Evolutionary conservation across 2,113 vertebrate genomes (phyloP).

Genomic region (Lophius piscatorius): DNA sequence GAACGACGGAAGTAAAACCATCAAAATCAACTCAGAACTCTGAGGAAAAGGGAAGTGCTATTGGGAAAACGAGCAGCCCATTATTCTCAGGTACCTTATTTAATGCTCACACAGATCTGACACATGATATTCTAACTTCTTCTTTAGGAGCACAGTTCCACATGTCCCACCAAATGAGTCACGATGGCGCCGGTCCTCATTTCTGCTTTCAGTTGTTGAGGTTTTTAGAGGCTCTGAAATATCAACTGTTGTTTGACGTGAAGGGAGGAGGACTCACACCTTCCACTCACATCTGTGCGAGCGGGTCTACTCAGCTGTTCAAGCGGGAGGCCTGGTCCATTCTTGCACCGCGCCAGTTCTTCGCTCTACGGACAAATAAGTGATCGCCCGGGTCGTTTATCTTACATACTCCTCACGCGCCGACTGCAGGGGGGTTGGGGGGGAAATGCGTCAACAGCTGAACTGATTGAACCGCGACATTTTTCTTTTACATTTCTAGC

Average conservation of each 20-base stretch:
- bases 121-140: constrained; percentile 27
- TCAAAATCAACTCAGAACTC: no score
- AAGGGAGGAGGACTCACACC: no score
- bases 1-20: no score
- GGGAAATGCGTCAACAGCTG: constrained; percentile 5
- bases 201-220: background rate
- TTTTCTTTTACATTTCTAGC: constrained; percentile 8
- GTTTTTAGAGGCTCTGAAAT: background rate
- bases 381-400: constrained; percentile 31
- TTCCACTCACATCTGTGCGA: constrained; percentile 27
- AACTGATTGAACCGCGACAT: constrained; percentile 14
- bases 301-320: constrained; percentile 11
- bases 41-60: no score
- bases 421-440: background rate
- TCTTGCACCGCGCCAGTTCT: constrained; percentile 18
- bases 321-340: background rate
- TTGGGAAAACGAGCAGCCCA: no score
- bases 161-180: constrained; percentile 12
- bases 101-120: no score
- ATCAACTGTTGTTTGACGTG: constrained; percentile 46
- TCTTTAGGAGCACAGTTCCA: constrained; percentile 15
- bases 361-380: constrained; percentile 27
- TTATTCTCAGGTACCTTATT: no score
- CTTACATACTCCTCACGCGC: constrained; percentile 12
- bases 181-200: background rate